Conservation (phyloP, 2,888 invertebrate species). For the Onthophagus sagittarius region DNA sequence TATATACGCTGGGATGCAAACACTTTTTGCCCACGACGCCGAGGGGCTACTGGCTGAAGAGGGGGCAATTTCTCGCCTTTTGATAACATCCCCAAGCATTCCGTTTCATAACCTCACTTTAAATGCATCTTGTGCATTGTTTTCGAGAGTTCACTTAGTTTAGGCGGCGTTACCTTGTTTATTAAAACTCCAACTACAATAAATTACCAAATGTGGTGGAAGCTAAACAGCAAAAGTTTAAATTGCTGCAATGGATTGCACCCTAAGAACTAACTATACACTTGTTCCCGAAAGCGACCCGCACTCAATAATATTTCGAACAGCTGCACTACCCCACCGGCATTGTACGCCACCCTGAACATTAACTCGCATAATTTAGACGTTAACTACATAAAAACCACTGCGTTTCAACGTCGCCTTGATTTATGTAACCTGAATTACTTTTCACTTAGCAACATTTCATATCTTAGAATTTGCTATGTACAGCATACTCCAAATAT, state of each 20-base stretch:
- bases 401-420: neutral
- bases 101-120: neutral
- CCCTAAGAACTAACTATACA: neutral
- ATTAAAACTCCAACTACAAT: neutral
- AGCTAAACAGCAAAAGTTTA: neutral
- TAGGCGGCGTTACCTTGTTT: neutral
- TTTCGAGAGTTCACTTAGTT: neutral
- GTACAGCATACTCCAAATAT: no score
- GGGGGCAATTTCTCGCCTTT: neutral
- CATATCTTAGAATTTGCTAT: neutral
- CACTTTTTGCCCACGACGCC: neutral
- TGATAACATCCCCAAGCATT: neutral
- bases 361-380: neutral
- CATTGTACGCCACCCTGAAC: neutral
- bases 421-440: neutral
- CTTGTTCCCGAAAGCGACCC: neutral
- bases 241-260: neutral
- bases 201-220: neutral
- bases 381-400: neutral
- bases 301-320: neutral
- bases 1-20: neutral
- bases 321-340: neutral
- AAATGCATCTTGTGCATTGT: neutral
- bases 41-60: neutral
- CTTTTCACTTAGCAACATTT: neutral